These are phyloP conservation scores for Bubo bubo DNA, from an alignment of 2,113 vertebrate genomes.

Conservation along the genomic window DNA sequence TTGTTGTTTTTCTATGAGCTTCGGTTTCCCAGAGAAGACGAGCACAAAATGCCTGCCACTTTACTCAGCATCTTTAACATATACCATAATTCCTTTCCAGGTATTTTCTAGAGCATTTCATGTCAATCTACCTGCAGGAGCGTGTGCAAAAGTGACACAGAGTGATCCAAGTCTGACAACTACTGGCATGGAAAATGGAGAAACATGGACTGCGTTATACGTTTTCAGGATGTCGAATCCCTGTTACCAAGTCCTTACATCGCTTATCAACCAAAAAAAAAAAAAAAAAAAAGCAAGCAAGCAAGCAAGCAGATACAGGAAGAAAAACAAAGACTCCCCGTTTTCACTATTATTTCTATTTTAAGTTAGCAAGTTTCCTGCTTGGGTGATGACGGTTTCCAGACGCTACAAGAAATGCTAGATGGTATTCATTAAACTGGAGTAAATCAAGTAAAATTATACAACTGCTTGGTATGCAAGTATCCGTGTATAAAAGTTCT, in stretches of 20 bases:
- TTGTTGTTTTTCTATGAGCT: neutral
- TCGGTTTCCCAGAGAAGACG: neutral
- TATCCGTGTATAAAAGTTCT: slow-evolving; percentile 65
- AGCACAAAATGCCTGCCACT: slow-evolving; percentile 72
- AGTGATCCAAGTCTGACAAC: slow-evolving; percentile 71
- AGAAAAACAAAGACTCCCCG: slow-evolving; percentile 7
- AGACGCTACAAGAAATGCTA: slow-evolving; percentile 21
- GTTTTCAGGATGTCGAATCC: neutral
- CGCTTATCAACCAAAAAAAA: neutral
- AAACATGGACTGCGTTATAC: slow-evolving; percentile 25
- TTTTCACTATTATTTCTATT: neutral
- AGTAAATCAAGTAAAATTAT: slow-evolving; percentile 61
- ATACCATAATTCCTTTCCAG: slow-evolving; percentile 67
- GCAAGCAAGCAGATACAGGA: neutral
- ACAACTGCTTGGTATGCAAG: slow-evolving; percentile 24
- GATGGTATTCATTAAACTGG: slow-evolving; percentile 9
- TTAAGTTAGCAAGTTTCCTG: slow-evolving; percentile 38
- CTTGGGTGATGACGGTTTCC: slow-evolving; percentile 15
- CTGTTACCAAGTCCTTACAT: neutral
- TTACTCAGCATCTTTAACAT: slow-evolving; percentile 66
- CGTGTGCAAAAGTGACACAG: slow-evolving; percentile 78
- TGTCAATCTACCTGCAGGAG: slow-evolving; percentile 77
- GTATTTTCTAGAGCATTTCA: slow-evolving; percentile 77
- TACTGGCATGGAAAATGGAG: slow-evolving; percentile 61
- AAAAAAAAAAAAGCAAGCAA: neutral